Base-by-base conservation (phyloP, 1,140 invertebrate species). In the Drosophila lacertosa region DNA sequence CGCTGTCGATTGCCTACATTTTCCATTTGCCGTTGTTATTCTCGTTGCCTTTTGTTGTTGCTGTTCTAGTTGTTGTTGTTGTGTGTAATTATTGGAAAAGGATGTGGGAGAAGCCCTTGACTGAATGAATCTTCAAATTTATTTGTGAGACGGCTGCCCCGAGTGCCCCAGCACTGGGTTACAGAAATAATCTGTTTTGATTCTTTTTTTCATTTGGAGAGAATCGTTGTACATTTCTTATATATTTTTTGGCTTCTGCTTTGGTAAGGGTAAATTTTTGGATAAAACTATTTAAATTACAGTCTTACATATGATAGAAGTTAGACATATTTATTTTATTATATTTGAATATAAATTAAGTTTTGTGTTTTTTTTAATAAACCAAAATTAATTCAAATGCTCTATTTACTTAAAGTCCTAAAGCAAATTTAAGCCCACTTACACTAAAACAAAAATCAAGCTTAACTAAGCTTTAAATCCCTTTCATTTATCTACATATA, bases 91-190 rank as follows among this genome's bases (percentile, higher is more conserved):
- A 86, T 81, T 77, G 77, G 68, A 88, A 82, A 84, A 84, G 77
- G 81, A 84, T 84, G 73, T 84, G 81, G 81, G 82, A 84, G 82
- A 84, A 84, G 80, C 80, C 80, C 80, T 84, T 84, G 81, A 84
- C 81, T 84, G 60, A 84, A 84, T 88, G 82, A 88, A 81, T 88
- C 71, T 81, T 57, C 47, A 69, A 83, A 65, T 47, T 42, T 58
- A 18, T 35, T 35, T 60, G n/a, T 22, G 3, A 9, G 39, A 15
- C 18, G 16, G 15, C 10, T 18, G 37, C 42, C 7, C 7, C 9
- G 26, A 44, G 40, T 42, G 40, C 40, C 40, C 9, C 20, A 44
- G 18, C 40, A 44, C 18, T 44, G 22, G 40, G 11, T 37, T 35
- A 20, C 20, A 42, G 15, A 35, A 45, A 45, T 26, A 32, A 58